Percentiles rank a stretch among this genome's conserved stretches.
These are phyloP conservation scores for Rhamphomyia laevipes DNA, from an alignment of 2,888 invertebrate genomes.

Conservation along the genomic window DNA sequence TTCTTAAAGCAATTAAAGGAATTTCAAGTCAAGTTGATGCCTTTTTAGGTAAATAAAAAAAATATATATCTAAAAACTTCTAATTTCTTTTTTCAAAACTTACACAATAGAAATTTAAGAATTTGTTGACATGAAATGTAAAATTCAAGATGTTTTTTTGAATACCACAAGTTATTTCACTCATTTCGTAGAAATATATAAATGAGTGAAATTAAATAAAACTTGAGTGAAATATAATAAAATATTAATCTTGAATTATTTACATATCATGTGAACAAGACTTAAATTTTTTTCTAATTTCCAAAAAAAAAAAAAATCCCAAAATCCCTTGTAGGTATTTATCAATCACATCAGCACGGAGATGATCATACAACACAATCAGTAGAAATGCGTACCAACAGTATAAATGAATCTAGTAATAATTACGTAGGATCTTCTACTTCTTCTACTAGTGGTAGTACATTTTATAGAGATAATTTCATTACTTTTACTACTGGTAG, in stretches of 20 bases:
- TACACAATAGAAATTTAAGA: too few species aligned
- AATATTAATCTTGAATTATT: too few species aligned
- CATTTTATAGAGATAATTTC: slow-evolving; percentile 10
- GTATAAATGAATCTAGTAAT: slow-evolving; percentile 6
- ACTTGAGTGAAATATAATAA: too few species aligned
- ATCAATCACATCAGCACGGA: slow-evolving; percentile 27
- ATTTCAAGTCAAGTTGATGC: slow-evolving; percentile 90
- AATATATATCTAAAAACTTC: too few species aligned
- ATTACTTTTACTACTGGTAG: slow-evolving; percentile 6
- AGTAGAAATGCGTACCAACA: slow-evolving; percentile 29
- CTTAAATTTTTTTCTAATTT: too few species aligned
- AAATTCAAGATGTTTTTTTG: too few species aligned
- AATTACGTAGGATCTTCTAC: slow-evolving; percentile 6
- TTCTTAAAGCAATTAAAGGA: slow-evolving; percentile 86
- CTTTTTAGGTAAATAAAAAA: slow-evolving; percentile 65
- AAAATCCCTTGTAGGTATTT: slow-evolving; percentile 25
- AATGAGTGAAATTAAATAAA: too few species aligned
- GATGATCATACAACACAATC: slow-evolving; percentile 31
- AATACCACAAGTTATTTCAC: too few species aligned
- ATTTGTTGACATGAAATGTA: too few species aligned
- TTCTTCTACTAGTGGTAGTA: slow-evolving; percentile 9
- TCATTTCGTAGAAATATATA: too few species aligned
- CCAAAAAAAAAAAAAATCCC: too few species aligned
- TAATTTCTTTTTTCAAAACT: not conserved
- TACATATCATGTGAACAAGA: too few species aligned